Conservation (phyloP, 1,140 invertebrate genomes). For the Apis cerana region DNA sequence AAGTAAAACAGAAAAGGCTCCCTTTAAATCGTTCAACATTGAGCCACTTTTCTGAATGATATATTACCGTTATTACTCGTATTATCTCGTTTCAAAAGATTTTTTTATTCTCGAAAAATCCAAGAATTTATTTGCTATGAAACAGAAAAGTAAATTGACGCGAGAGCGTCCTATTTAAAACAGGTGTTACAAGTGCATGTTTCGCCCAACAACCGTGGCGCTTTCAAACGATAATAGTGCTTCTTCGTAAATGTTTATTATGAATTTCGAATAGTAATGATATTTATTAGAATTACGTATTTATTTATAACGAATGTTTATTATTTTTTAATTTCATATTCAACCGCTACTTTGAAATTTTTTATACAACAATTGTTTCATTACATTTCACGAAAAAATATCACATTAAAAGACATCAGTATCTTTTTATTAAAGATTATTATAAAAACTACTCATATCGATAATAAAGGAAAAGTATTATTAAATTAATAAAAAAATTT, state of each 20-base stretch:
- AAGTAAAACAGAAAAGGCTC: background rate
- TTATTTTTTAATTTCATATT: background rate
- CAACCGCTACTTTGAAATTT: no score
- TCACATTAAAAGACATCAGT: no score
- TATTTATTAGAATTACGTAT: background rate
- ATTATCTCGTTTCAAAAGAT: background rate
- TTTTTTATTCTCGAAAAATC: constrained; percentile 18
- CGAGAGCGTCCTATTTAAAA: constrained; percentile 33
- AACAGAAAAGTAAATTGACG: constrained; percentile 27
- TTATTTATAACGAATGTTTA: no score
- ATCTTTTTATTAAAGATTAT: no score
- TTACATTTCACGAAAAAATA: no score
- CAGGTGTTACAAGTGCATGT: constrained; percentile 23
- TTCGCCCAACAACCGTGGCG: background rate
- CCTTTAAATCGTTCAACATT: background rate
- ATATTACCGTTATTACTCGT: background rate
- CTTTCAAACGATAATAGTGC: constrained; percentile 6
- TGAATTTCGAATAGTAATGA: background rate
- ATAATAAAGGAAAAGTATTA: no score
- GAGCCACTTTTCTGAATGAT: constrained; percentile 30
- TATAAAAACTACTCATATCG: no score
- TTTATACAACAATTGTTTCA: no score
- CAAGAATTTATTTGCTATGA: constrained; percentile 16
- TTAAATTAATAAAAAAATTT: no score
- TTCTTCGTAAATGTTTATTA: background rate